These are phyloP conservation scores for Ptychobarbus kaznakovi DNA, from an alignment of 2,797 vertebrate genomes.

Conservation along the genomic window DNA sequence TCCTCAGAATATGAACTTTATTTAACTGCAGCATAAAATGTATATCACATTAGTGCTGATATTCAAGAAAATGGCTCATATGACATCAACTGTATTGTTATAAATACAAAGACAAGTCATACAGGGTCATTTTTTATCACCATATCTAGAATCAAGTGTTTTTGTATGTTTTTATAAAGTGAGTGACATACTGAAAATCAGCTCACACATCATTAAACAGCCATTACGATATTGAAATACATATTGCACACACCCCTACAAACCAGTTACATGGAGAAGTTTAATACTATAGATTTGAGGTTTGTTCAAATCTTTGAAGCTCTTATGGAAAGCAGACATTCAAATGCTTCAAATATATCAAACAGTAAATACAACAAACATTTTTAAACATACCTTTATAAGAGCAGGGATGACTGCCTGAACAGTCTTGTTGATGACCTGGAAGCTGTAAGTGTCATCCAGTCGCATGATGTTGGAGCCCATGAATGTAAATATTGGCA, in stretches of 20 bases:
- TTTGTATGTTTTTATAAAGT: neutral
- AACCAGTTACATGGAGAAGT: too few species aligned
- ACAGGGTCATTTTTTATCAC: neutral
- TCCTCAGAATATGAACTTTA: neutral
- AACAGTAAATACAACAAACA: neutral
- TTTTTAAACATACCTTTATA: slow-evolving; percentile 80
- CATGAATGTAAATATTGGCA: slow-evolving; percentile 99
- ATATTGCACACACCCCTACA: neutral
- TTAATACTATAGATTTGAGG: neutral
- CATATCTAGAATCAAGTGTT: neutral
- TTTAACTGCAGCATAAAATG: neutral
- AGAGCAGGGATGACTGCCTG: slow-evolving; percentile 94
- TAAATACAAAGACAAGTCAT: neutral
- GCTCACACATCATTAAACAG: neutral
- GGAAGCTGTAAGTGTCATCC: slow-evolving; percentile 95
- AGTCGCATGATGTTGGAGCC: slow-evolving; percentile 92
- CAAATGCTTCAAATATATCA: neutral
- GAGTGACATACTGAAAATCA: neutral
- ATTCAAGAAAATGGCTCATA: neutral
- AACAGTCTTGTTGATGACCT: slow-evolving; percentile 94
- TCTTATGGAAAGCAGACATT: neutral
- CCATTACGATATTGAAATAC: neutral
- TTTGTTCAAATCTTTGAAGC: slow-evolving; percentile 5
- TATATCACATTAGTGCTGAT: neutral
- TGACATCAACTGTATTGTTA: too few species aligned